A percentile compares a stretch with the other conserved stretches of the same genome.
Evolutionary conservation across 2,797 vertebrate species (phyloP).

Genomic region (Ibycter americanus): DNA sequence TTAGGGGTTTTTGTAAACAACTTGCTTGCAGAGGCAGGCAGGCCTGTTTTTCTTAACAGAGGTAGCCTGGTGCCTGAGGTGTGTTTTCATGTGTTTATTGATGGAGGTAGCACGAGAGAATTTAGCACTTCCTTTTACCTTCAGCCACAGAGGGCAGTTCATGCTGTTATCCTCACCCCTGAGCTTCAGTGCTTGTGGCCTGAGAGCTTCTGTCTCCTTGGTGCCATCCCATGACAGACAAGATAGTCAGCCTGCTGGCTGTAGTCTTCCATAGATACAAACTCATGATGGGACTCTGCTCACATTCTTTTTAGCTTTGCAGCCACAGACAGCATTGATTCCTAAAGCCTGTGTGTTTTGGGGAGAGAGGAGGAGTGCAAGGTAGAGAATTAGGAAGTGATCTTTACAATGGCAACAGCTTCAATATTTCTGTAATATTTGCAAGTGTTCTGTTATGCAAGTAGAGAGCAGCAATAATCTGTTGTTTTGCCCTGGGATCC

Average conservation of each 20-base stretch:
- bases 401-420: background rate
- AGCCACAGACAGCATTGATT: background rate
- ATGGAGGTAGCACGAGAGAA: background rate
- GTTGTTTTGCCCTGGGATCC: background rate
- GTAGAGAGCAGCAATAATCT: background rate
- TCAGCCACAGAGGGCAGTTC: background rate
- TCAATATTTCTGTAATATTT: background rate
- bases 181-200: background rate
- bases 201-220: background rate
- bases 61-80: background rate
- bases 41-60: background rate
- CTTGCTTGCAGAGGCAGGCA: background rate
- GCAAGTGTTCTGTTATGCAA: background rate
- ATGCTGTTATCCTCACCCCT: background rate
- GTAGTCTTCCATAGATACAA: background rate
- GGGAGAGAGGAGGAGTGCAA: background rate
- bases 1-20: background rate
- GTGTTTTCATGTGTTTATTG: background rate
- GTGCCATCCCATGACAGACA: background rate
- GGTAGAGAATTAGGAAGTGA: background rate
- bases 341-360: background rate
- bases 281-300: fast-evolving
- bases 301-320: background rate
- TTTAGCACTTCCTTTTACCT: background rate
- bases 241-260: background rate